Base-by-base conservation (phyloP, 2,797 vertebrate genomes). In the Xenopus petersii region DNA sequence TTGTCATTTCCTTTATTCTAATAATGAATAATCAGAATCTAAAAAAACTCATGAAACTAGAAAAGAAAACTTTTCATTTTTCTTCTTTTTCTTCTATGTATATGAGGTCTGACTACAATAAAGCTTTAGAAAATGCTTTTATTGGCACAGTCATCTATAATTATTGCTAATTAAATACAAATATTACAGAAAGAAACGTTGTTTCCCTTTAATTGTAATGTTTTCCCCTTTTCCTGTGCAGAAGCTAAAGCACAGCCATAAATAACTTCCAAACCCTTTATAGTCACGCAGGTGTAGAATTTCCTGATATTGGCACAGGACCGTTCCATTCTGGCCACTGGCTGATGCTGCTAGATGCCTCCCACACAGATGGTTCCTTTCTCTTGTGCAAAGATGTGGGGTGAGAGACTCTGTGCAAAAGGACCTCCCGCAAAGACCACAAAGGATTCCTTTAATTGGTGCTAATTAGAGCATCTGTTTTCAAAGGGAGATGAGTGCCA, bases 391-490 rank as follows among this genome's bases (percentile, higher is more conserved):
- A 26, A 73, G 61, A 69, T 8, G 7, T 8, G 30, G 42, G 36
- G 65, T 48, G 65, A 73, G 65, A 67, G 24, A 56, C 61, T 67
- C 58, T 64, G 55, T 64, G 76, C 70, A 64, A 78, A 62, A 64
- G 47, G 77, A 79, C 77, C 77, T 66, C 71, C 77, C 21, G 67
- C 71, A 47, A 65, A 74, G 77, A 70, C 66, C 64, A 74, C 71
- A 74, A 71, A 66, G 77, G 77, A 79, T 74, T 70, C 71, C 67
- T 79, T 79, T 79, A 79, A 79, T 79, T 79, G 77, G 67, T 74
- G 71, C 71, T 79, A 74, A 74, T 74, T 74, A 70, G 62, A 70
- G 77, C 71, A 79, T 74, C 77, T 79, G 77, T 79, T 79, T 71
- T 54, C 12, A 70, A 74, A 79, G 42, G 71, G 46, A 46, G 77